Evolutionary conservation across 2,113 vertebrate genomes (phyloP).

Genomic region (Chroicocephalus ridibundus): DNA sequence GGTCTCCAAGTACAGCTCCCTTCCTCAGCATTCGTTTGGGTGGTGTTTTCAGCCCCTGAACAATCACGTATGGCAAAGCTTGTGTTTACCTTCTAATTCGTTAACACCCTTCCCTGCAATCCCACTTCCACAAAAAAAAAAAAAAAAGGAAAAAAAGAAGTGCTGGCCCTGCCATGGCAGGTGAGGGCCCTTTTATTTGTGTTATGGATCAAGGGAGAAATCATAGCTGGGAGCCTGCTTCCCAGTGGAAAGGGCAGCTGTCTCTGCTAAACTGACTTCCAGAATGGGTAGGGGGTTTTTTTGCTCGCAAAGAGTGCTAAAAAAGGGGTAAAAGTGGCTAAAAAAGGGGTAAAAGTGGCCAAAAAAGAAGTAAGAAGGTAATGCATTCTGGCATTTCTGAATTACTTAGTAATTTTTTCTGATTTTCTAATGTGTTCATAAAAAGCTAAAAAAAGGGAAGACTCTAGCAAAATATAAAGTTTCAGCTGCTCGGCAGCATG

Average conservation of each 20-base stretch:
- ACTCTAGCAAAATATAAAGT: background rate
- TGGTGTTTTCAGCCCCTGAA: background rate
- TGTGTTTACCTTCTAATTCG: background rate
- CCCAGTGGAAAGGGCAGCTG: background rate
- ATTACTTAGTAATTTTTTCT: background rate
- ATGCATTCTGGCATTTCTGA: background rate
- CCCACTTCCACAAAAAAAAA: background rate
- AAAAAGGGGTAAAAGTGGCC: background rate
- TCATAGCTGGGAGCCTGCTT: background rate
- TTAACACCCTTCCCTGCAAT: background rate
- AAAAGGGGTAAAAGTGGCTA: background rate
- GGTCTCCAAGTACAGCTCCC: background rate
- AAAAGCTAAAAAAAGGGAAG: background rate
- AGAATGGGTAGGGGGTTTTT: background rate
- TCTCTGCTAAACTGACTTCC: background rate
- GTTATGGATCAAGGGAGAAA: background rate
- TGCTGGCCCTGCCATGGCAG: background rate
- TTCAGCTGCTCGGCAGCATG: background rate
- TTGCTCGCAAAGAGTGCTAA: background rate
- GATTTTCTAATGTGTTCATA: background rate
- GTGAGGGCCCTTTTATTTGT: background rate
- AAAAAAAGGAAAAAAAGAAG: background rate
- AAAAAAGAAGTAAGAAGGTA: background rate
- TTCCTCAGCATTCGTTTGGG: background rate
- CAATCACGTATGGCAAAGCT: background rate